Evolutionary conservation across 2,113 vertebrate genomes (phyloP).

Genomic region (Menidia beryllina): DNA sequence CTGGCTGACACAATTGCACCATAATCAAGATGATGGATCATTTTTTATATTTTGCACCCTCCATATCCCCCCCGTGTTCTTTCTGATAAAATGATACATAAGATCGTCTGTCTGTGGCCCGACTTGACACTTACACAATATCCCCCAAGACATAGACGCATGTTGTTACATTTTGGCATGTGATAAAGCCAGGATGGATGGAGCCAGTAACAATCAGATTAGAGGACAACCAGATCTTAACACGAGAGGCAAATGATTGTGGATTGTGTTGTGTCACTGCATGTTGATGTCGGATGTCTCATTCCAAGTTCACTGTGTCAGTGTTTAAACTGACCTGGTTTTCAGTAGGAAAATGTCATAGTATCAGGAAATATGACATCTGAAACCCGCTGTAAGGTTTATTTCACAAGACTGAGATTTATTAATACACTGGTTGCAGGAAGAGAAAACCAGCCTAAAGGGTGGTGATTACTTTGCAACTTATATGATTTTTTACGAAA

Average conservation of each 20-base stretch:
- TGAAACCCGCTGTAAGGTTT: neutral
- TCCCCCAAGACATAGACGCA: too few relatives aligned
- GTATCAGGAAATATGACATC: neutral
- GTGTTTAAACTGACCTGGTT: neutral
- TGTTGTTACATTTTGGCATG: too few relatives aligned
- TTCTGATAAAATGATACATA: too few relatives aligned
- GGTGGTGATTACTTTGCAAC: neutral
- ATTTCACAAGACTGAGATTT: neutral
- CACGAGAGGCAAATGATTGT: too few relatives aligned
- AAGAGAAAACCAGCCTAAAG: neutral
- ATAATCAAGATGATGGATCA: too few relatives aligned
- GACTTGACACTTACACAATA: too few relatives aligned
- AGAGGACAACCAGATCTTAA: neutral
- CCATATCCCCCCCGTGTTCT: too few relatives aligned
- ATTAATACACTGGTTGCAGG: neutral
- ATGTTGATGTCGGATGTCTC: neutral
- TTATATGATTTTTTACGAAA: neutral
- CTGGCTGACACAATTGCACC: too few relatives aligned
- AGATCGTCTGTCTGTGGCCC: too few relatives aligned
- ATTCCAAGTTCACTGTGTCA: too few relatives aligned
- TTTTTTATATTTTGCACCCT: too few relatives aligned
- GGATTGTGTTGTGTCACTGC: too few relatives aligned
- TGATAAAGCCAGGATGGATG: conserved; percentile 1
- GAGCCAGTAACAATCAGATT: neutral
- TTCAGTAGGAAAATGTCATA: neutral